Evolutionary conservation across 1,140 invertebrate genomes (phyloP).

Genomic region (Drosophila virilis): DNA sequence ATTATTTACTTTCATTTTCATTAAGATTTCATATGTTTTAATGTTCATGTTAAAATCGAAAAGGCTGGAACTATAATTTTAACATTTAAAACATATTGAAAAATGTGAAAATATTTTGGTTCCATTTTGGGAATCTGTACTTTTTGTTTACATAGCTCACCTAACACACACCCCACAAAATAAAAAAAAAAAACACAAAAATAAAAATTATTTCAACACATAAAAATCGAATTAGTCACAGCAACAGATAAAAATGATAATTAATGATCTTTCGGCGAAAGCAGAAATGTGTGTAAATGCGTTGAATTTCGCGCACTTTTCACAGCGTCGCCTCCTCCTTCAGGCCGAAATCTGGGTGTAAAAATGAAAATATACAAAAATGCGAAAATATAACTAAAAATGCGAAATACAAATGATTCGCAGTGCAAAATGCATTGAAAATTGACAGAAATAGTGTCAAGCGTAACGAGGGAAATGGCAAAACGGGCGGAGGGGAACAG

Average conservation of each 20-base stretch:
- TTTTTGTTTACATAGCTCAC: not conserved
- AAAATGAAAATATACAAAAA: slow-evolving; percentile 50
- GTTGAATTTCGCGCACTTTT: slow-evolving; percentile 55
- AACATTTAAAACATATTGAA: no score
- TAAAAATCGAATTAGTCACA: slow-evolving; percentile 74
- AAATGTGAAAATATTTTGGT: not conserved
- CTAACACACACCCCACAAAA: not conserved
- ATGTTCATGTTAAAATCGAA: no score
- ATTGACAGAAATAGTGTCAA: slow-evolving; percentile 64
- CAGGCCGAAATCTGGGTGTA: slow-evolving; percentile 2
- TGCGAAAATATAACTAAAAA: slow-evolving; percentile 40
- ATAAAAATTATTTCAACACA: slow-evolving; percentile 23
- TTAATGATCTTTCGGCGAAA: slow-evolving; percentile 58
- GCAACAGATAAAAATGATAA: slow-evolving; percentile 75
- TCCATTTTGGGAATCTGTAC: no score
- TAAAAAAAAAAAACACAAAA: slow-evolving; percentile 2
- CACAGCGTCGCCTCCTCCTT: slow-evolving; percentile 21
- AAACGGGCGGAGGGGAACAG: slow-evolving; percentile 15
- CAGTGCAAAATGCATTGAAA: slow-evolving; percentile 68
- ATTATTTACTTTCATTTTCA: no score
- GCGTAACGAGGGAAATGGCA: slow-evolving; percentile 52
- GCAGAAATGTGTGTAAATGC: slow-evolving; percentile 33
- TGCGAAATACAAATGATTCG: slow-evolving; percentile 54
- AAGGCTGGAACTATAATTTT: no score
- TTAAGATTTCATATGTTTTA: no score